Percentiles rank a stretch among this genome's conserved stretches.
These are phyloP conservation scores for Odontocerum albicorne DNA, from an alignment of 2,888 invertebrate species.

Conservation along the genomic window DNA sequence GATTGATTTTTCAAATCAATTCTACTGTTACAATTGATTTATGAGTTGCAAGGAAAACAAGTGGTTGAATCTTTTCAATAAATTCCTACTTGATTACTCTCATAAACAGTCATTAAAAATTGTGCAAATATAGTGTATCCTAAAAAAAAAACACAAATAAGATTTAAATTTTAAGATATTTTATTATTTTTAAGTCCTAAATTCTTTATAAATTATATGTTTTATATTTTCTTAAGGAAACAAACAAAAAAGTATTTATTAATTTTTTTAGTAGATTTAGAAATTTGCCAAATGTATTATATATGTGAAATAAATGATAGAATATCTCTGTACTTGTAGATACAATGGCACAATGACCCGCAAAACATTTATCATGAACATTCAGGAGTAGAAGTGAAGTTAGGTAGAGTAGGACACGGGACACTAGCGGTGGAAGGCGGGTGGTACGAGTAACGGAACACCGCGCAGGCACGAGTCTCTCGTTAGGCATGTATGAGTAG, in stretches of 20 bases:
- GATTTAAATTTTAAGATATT: constrained; percentile 3
- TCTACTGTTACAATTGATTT: too few relatives aligned
- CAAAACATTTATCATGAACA: too few relatives aligned
- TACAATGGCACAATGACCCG: constrained; percentile 29
- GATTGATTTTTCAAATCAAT: too few relatives aligned
- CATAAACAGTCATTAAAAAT: constrained; percentile 10
- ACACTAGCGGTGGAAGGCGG: not conserved
- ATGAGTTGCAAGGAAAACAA: too few relatives aligned
- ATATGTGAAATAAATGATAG: constrained; percentile 28
- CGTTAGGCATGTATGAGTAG: constrained; percentile 10
- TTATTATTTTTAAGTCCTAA: constrained; percentile 12
- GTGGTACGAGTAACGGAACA: too few relatives aligned
- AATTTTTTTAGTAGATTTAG: constrained; percentile 29
- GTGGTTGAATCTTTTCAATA: too few relatives aligned
- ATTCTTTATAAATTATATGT: constrained; percentile 7
- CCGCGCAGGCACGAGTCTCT: not conserved
- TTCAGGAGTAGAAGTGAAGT: too few relatives aligned
- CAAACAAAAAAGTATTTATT: constrained; percentile 18
- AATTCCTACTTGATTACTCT: too few relatives aligned
- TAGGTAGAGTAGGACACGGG: not conserved
- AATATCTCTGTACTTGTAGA: constrained; percentile 24
- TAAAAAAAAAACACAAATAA: constrained; percentile 9
- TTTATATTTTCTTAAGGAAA: constrained; percentile 4
- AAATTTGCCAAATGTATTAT: constrained; percentile 33
- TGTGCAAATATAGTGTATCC: constrained; percentile 20